Conservation (phyloP, 2,888 invertebrate species). For the Limenitis camilla region DNA sequence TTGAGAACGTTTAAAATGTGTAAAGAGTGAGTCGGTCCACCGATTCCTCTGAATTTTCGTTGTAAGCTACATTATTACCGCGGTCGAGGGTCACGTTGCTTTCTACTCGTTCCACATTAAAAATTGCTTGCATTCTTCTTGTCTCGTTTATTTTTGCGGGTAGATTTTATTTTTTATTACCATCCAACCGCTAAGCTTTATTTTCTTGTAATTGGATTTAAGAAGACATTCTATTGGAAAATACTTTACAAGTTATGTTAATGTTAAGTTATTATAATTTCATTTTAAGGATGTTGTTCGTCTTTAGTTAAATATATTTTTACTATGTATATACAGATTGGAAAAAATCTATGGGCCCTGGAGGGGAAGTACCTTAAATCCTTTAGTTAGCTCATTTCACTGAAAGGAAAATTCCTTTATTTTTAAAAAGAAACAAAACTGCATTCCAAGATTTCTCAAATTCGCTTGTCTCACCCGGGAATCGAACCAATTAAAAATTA, state of each 20-base stretch:
- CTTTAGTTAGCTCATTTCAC: no score
- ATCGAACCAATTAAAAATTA: no score
- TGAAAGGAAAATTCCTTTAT: no score
- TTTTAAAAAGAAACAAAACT: no score
- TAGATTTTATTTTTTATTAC: constrained; percentile 51
- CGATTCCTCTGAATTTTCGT: constrained; percentile 43
- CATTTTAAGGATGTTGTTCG: background rate
- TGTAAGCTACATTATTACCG: constrained; percentile 52
- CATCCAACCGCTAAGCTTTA: constrained; percentile 39
- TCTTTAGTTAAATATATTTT: no score
- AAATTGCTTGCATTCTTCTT: constrained; percentile 70
- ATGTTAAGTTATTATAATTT: background rate
- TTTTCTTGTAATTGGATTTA: constrained; percentile 49
- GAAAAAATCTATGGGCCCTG: no score
- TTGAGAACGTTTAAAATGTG: constrained; percentile 29
- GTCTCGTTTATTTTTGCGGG: constrained; percentile 56
- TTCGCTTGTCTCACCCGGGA: no score
- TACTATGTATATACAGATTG: no score
- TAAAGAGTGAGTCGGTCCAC: constrained; percentile 31
- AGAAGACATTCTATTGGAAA: constrained; percentile 7
- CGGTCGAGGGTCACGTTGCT: constrained; percentile 40
- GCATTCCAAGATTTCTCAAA: no score
- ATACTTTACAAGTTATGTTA: constrained; percentile 13
- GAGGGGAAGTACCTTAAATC: no score
- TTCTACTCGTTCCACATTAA: constrained; percentile 60